These are phyloP conservation scores for Gila robusta DNA, from an alignment of 2,797 vertebrate genomes.

Conservation along the genomic window DNA sequence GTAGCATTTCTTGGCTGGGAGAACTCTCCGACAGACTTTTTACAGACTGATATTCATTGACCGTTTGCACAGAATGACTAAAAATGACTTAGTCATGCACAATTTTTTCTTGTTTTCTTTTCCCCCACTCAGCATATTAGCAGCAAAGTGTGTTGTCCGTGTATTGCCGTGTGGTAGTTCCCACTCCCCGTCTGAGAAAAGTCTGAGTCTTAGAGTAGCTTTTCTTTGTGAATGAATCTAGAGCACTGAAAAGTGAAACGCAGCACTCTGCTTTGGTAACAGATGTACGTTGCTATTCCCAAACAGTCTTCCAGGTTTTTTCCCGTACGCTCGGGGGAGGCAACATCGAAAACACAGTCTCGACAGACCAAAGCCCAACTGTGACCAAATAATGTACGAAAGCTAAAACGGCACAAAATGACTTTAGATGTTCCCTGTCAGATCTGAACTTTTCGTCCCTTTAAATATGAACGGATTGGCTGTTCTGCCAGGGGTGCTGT, in stretches of 20 bases:
- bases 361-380: conserved; percentile 65
- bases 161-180: conserved; percentile 50
- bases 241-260: conserved; percentile 25
- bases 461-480: conserved; percentile 45
- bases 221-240: conserved; percentile 34
- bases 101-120: conserved; percentile 41
- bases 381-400: conserved; percentile 71
- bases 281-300: conserved; percentile 57
- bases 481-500: conserved; percentile 40
- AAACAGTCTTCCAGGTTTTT: conserved; percentile 81
- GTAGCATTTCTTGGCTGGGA: conserved; percentile 85
- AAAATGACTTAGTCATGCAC: conserved; percentile 70
- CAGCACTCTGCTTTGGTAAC: conserved; percentile 37
- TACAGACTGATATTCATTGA: conserved; percentile 69
- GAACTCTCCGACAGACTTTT: conserved; percentile 66
- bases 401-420: conserved; percentile 43
- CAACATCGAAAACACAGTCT: conserved; percentile 66
- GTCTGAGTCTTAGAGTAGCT: conserved; percentile 34
- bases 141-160: conserved; percentile 33
- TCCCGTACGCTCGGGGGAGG: conserved; percentile 68
- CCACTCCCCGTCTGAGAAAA: conserved; percentile 31
- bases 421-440: conserved; percentile 35
- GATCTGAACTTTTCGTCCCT: conserved; percentile 48
- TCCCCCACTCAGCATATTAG: conserved; percentile 50
- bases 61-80: conserved; percentile 73